Evolutionary conservation across 1,140 invertebrate genomes (phyloP), one percentile per base, ranked within the genome.

Genomic region (Drosophila pseudoananassae): DNA sequence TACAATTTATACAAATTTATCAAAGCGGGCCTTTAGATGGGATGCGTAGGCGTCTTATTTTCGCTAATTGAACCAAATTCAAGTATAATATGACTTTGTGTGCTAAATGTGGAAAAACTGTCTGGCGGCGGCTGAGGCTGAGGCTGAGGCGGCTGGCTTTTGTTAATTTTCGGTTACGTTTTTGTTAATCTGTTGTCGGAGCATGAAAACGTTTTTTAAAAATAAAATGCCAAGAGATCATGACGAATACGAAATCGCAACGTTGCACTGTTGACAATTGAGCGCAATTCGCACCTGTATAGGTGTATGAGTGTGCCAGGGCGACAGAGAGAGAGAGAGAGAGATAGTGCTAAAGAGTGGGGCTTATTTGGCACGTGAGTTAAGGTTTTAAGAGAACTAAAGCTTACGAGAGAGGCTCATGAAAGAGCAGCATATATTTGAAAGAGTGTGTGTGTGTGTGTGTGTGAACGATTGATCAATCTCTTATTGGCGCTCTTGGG

Each of bases 211-310:
- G 56, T 74, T 65, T 50, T 78, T 74, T 83, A 78, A 71, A 83
- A 83, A 82, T 83, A 82, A 82, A 70, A 59, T 31, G 40, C 40
- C 55, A 56, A 59, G 71, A 78, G 60, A 58, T 59, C 38, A 59
- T 69, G 56, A 60, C 56, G 31, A 52, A 68, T 49, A 53, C 31
- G 50, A 87, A 87, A 60, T 78, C 82, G 82, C 82, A 87, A 87
- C 82, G 82, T 87, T 87, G 82, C 82, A 87, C 61, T 78, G 74
- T 78, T 71, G 74, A 78, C 75, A 65, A 43, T 15, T 49, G 65
- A 72, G 76, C 61, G 76, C 58, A 14, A 25, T 69, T 10, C 61
- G 46, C 52, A 57, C 73, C 60, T 55, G 56, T 60, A 50, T 57
- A 15, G 33, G 52, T 63, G 55, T 45, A 31, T 7, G 10, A 23